A percentile compares a stretch with the other conserved stretches of the same genome.
Conservation (phyloP, 2,113 vertebrate species). For the Lophotis ruficrista region DNA sequence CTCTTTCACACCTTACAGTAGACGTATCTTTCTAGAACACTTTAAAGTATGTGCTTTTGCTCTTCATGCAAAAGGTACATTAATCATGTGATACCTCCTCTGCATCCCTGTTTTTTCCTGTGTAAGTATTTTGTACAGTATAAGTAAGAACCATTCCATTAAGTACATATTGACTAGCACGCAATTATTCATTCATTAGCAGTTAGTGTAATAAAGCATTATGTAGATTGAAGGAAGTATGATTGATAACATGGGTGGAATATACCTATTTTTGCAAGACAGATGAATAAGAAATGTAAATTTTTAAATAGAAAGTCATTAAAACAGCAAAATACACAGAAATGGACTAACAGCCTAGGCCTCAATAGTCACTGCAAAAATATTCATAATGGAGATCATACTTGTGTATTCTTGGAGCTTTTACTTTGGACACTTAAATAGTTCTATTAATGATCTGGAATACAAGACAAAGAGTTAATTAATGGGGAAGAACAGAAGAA, state of each 20-base stretch:
- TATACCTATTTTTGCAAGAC: background rate
- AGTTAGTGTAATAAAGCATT: background rate
- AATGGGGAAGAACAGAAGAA: background rate
- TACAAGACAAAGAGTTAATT: background rate
- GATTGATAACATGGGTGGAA: background rate
- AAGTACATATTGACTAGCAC: background rate
- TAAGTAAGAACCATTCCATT: background rate
- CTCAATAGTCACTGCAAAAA: background rate
- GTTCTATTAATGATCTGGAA: background rate
- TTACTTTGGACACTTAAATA: background rate
- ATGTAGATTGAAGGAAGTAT: background rate
- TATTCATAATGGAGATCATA: background rate
- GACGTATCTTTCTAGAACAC: background rate
- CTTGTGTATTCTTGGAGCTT: background rate
- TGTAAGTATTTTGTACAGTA: background rate
- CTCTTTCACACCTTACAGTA: background rate
- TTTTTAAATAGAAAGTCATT: background rate
- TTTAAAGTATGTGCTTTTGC: background rate
- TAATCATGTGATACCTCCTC: background rate
- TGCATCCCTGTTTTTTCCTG: background rate
- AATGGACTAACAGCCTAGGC: background rate
- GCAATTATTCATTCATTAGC: background rate
- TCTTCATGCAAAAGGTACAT: background rate
- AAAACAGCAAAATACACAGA: background rate
- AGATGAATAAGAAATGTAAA: background rate